Evolutionary conservation across 2,888 invertebrate genomes (phyloP).

Genomic region (Lathronympha strigana): DNA sequence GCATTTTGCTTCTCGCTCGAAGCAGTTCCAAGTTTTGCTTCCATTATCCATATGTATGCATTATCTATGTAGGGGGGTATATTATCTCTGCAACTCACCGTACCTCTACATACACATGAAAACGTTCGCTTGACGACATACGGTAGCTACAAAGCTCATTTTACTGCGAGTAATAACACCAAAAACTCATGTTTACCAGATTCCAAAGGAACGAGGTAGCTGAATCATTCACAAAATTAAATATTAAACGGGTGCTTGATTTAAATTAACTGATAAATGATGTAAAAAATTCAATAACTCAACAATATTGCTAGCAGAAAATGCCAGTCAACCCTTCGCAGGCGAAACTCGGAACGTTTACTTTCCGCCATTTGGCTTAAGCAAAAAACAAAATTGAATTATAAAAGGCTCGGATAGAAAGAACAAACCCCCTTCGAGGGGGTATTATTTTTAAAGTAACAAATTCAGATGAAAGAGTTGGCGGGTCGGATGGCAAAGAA

Average conservation of each 20-base stretch:
- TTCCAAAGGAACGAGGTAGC: neutral
- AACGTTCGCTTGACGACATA: no score
- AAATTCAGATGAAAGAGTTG: constrained; percentile 44
- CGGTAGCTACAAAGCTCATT: no score
- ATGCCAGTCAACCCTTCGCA: constrained; percentile 45
- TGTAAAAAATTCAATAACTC: constrained; percentile 21
- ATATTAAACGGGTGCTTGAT: neutral
- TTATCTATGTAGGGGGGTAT: no score
- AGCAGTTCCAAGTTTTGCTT: no score
- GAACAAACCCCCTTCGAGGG: constrained; percentile 32
- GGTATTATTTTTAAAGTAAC: constrained; percentile 45
- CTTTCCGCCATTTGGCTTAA: constrained; percentile 35
- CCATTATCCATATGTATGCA: no score
- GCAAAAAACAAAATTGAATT: constrained; percentile 43
- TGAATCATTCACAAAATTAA: constrained; percentile 1
- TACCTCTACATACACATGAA: no score
- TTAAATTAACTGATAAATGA: constrained; percentile 14
- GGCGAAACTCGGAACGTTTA: constrained; percentile 39
- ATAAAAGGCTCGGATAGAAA: constrained; percentile 41
- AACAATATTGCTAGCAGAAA: constrained; percentile 46
- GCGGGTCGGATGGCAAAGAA: constrained; percentile 30
- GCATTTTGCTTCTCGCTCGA: no score
- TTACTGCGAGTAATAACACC: neutral
- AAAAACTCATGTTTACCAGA: neutral
- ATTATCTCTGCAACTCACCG: no score